Evolutionary conservation across 1,140 invertebrate species (phyloP), one percentile per base, ranked within the genome.

Genomic region (Euura saliciscinereae): DNA sequence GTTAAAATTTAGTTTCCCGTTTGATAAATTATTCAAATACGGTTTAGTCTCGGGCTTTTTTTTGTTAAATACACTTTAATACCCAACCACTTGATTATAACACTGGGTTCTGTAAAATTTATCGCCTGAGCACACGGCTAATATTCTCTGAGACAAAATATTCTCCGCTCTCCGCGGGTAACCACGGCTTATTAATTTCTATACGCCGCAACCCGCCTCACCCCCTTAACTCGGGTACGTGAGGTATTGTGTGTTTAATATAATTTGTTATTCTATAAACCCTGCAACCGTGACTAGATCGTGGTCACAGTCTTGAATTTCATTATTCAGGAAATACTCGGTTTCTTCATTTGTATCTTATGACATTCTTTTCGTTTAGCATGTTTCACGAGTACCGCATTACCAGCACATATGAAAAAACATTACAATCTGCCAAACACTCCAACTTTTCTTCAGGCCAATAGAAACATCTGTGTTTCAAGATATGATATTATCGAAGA

Each of bases 121-220:
- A 3, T 11, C 51, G 1, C 1, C 51, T 59, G 51, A 8, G 3
- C 8, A 59, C 8, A 59, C 8, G 5, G 51, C 51, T 8, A 5
- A n/a, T 59, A 59, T 59, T 59, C 13, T 59, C 51, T 6, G 51
- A n/a, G 66, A 73, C 43, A 68, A 51, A 78, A 77, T 78, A 78
- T 73, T 66, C 51, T 5, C 51, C 51, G 13, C 51, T n/a, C 51
- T n/a, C 70, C 51, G 8, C 44, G 74, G 69, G 45, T 75, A 72
- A 66, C 66, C 74, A 76, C 71, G 77, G 70, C 77, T 77, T 79
- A 81, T 81, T 79, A 81, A 80, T 80, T 81, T 69, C 72, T 28
- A 73, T 68, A 71, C 74, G 51, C 6, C 71, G 28, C 28, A 28
- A 28, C 28, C 28, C 28, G 28, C 28, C n/a, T n/a, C 28, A 28